A percentile compares a stretch with the other conserved stretches of the same genome.
Conservation (phyloP, 2,888 invertebrate species). For the Xestoiulus laeticollis region DNA sequence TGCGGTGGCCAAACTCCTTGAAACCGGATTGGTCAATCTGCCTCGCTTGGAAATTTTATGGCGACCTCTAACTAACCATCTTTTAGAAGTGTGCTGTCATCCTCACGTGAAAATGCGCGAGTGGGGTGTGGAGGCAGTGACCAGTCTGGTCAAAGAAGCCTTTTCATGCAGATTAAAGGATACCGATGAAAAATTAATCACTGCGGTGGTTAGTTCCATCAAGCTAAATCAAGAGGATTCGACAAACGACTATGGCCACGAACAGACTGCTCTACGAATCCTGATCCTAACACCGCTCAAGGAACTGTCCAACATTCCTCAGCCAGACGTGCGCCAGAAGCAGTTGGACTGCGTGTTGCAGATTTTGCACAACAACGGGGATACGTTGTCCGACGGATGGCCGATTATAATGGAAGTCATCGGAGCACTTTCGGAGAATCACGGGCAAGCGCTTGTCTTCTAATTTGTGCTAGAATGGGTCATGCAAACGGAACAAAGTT, state of each 20-base stretch:
- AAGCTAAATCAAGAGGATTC: background rate
- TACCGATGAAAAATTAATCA: background rate
- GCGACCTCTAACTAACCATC: conserved; percentile 93
- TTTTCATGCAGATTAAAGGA: conserved; percentile 73
- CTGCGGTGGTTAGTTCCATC: background rate
- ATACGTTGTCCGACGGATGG: conserved; percentile 93
- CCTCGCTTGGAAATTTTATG: conserved; percentile 92
- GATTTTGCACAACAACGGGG: conserved; percentile 91
- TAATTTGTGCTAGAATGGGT: background rate
- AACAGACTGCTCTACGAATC: conserved; percentile 60
- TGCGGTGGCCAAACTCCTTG: conserved; percentile 97
- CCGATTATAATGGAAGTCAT: conserved; percentile 92
- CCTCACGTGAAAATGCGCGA: conserved; percentile 94
- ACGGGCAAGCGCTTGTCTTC: conserved; percentile 72
- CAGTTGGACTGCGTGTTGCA: conserved; percentile 95
- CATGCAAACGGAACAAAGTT: background rate
- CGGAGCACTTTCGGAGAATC: conserved; percentile 92
- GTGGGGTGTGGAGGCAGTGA: conserved; percentile 97
- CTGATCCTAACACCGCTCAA: conserved; percentile 87
- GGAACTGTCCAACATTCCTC: conserved; percentile 88
- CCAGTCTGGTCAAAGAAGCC: conserved; percentile 90
- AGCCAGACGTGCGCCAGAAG: conserved; percentile 91
- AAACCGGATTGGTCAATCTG: conserved; percentile 94
- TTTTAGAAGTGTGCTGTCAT: conserved; percentile 96
- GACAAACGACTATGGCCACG: background rate